Base-by-base conservation (phyloP, 2,888 invertebrate genomes). In the Eustalomyia histrio region DNA sequence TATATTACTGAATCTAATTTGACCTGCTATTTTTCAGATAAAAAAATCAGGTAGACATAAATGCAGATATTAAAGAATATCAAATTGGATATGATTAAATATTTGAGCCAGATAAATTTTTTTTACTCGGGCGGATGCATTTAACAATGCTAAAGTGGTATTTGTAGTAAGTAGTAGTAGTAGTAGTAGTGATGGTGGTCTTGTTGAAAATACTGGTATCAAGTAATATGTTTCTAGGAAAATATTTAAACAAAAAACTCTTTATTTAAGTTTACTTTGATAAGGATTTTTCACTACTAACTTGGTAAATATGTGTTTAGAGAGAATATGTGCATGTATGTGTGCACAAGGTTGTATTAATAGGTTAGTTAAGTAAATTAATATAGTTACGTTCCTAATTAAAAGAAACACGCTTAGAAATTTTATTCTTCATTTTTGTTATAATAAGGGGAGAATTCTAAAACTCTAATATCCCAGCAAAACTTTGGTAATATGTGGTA, bases 331-430 rank as follows among this genome's bases (percentile, higher is more conserved):
- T 43, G 39, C 33, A 12, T 17, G n/a, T 50, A 24, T 64, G 12
- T 16, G 17, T 58, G 58, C 17, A 9, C 17, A 17, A 39, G 21
- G 1, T 1, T 10, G 29, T 18, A 18, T n/a, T 52, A 64, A 21
- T 24, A 55, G 47, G 47, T 55, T 55, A 68, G 57, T 74, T 69
- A 64, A 74, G 69, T 60, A 65, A 79, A 80, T 80, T 75, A 76
- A 75, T 72, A 64, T 21, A 72, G 61, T 39, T 63, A 57, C 35
- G 21, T 63, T 43, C 57, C 57, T 67, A 80, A 80, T 80, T 80
- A 80, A 76, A 80, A 57, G 29, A 35, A 58, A 47, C 3, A 47
- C n/a, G n/a, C 16, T 47, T 39, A 8, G 12, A 39, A 39, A 39
- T 12, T 39, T 39, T 1, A 39, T 39, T 39, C 14, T 4, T 12